Base-by-base conservation (phyloP, 2,113 vertebrate genomes). In the Bufo bufo region DNA sequence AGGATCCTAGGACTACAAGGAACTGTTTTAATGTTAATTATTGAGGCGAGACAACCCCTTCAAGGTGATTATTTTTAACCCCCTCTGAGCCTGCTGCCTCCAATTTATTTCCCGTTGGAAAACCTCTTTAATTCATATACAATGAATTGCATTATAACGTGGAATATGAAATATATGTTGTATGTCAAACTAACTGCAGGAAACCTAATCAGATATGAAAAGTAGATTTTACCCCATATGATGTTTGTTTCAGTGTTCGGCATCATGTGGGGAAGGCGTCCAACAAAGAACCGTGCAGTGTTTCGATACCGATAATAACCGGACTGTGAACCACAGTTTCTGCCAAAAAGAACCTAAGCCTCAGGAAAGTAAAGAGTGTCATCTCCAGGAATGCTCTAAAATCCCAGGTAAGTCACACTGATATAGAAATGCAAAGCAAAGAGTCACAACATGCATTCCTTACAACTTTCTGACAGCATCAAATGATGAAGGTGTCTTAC, bases 261-360 rank as follows among this genome's bases (percentile, higher is more conserved):
- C 89, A 90, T 92, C 95, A 23, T 96, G 96, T 88, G 95, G 95
- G 66, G 92, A 91, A 2, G 95, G 95, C 7, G 33, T 91, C 86
- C 95, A 94, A 90, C 91, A 90, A 87, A 94, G 95, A 87, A 66
- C 80, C 20, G 90, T 95, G 61, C 90, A 20, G 12, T 96, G 96
- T 50, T 0, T 92, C 16, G 93, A 92, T 66, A 87, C 74, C n/a
- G 93, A 94, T 89, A 91, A 90, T 23, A 91, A 85, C 65, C 77
- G 89, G 84, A 92, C 90, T 0, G 87, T 94, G 86, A 88, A 90
- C 45, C 74, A 63, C 10, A 92, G 84, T 54, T 49, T 89, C 43
- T 96, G 96, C 79, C n/a, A 91, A 84, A 88, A 91, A 0, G 87
- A 93, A 83, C 19, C 84, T 63, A 94, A 90, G 80, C 95, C 95